A percentile compares a stretch with the other conserved stretches of the same genome.
phyloP scores from a whole-genome alignment of 2,888 invertebrate species.

The Alviniconcha strummeri region DNA sequence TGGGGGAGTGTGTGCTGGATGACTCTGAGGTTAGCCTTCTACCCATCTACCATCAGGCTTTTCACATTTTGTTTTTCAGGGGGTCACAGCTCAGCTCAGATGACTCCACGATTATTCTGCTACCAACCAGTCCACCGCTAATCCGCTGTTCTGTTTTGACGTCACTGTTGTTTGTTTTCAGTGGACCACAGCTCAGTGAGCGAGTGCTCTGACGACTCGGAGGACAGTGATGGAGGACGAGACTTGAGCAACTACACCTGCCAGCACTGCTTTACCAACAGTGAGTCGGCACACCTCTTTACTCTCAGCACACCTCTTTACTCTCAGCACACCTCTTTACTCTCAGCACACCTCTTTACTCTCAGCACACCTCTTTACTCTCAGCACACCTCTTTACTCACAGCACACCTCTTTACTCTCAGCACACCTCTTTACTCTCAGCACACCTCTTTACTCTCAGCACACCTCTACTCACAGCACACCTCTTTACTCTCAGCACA shows the following conservation, averaged over 20 bases:
- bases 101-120: too few relatives aligned
- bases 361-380: neutral
- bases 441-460: neutral
- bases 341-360: too few relatives aligned
- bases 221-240: conserved; percentile 94
- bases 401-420: too few relatives aligned
- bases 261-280: conserved; percentile 84
- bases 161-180: conserved; percentile 49
- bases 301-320: too few relatives aligned
- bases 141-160: too few relatives aligned
- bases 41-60: too few relatives aligned
- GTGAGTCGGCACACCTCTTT: conserved; percentile 73
- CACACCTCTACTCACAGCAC: too few relatives aligned
- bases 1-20: too few relatives aligned
- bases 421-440: neutral
- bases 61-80: too few relatives aligned
- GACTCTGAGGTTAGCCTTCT: too few relatives aligned
- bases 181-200: conserved; percentile 80
- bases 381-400: neutral
- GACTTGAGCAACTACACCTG: conserved; percentile 84
- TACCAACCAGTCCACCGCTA: too few relatives aligned
- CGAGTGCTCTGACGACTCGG: conserved; percentile 86
- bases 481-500: neutral
- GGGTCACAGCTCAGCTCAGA: too few relatives aligned
- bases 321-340: neutral